phyloP scores from a whole-genome alignment of 92 coral and sea anemone species.

The Phenganax marumi region DNA sequence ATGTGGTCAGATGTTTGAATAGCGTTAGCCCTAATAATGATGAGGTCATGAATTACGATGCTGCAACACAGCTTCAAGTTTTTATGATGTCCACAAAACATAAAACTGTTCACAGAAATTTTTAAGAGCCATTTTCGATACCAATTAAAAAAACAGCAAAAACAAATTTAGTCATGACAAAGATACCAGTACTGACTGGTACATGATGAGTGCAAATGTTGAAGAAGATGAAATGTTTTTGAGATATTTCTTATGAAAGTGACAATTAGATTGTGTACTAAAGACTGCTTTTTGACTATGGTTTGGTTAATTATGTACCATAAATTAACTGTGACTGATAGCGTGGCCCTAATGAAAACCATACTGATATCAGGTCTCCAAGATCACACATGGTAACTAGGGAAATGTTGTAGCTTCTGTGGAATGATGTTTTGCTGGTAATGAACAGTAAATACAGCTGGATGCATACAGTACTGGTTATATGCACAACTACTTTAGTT shows the following conservation, averaged over 20 bases:
- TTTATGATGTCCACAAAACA: neutral
- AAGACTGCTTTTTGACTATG: neutral
- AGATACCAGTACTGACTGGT: no score
- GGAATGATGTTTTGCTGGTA: neutral
- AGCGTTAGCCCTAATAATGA: neutral
- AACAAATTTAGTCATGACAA: no score
- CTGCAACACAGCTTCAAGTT: neutral
- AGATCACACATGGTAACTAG: neutral
- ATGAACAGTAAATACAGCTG: neutral
- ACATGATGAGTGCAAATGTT: neutral
- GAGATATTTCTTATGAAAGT: neutral
- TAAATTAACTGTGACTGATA: neutral
- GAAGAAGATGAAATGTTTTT: neutral
- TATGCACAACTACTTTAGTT: neutral
- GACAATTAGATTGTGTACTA: neutral
- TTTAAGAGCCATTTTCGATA: neutral
- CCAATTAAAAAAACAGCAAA: no score
- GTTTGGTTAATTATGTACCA: neutral
- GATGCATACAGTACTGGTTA: neutral
- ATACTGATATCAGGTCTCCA: neutral
- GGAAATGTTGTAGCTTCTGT: neutral
- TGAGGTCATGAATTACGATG: slow-evolving; percentile 9
- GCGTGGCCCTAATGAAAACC: neutral
- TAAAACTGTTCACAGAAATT: neutral
- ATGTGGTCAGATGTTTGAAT: slow-evolving; percentile 15